These are phyloP conservation scores for Tromatobia lineatoria DNA, from an alignment of 2,888 invertebrate genomes.

Conservation along the genomic window DNA sequence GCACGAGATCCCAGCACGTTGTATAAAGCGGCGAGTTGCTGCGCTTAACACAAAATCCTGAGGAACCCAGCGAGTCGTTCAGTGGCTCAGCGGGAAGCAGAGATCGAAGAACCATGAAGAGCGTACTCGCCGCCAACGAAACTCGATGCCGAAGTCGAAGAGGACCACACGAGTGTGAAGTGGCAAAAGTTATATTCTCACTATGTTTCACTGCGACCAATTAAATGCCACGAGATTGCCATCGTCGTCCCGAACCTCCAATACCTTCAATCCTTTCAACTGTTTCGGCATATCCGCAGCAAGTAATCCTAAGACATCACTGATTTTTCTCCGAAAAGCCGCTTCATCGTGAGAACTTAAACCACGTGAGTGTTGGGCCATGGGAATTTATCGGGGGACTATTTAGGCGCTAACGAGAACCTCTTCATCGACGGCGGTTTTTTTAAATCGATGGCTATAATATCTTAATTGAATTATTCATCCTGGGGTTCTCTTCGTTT, in stretches of 20 bases:
- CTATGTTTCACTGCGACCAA: not conserved
- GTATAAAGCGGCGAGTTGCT: not conserved
- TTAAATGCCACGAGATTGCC: conserved; percentile 37
- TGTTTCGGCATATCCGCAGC: not conserved
- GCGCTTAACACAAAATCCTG: not conserved
- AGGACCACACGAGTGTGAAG: conserved; percentile 29
- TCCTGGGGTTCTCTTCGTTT: too few species aligned
- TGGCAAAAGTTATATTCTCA: conserved; percentile 44
- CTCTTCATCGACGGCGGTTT: conserved; percentile 45
- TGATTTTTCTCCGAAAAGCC: conserved; percentile 25
- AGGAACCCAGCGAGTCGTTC: not conserved
- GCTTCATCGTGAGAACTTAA: conserved; percentile 25
- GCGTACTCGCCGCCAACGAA: not conserved
- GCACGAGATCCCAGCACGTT: not conserved
- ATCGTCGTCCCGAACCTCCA: conserved; percentile 19
- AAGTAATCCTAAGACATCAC: conserved; percentile 5
- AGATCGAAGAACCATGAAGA: conserved; percentile 27
- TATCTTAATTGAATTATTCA: not conserved
- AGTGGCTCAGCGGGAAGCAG: conserved; percentile 19
- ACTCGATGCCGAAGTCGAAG: not conserved
- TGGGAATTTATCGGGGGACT: conserved; percentile 49
- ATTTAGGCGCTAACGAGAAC: conserved; percentile 53
- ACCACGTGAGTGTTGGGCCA: conserved; percentile 23
- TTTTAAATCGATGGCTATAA: conserved; percentile 12
- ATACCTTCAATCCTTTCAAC: conserved; percentile 3